Percentiles rank a stretch among this genome's conserved stretches.
phyloP scores from a whole-genome alignment of 1,140 invertebrate species.

The Rhagoletis pomonella region DNA sequence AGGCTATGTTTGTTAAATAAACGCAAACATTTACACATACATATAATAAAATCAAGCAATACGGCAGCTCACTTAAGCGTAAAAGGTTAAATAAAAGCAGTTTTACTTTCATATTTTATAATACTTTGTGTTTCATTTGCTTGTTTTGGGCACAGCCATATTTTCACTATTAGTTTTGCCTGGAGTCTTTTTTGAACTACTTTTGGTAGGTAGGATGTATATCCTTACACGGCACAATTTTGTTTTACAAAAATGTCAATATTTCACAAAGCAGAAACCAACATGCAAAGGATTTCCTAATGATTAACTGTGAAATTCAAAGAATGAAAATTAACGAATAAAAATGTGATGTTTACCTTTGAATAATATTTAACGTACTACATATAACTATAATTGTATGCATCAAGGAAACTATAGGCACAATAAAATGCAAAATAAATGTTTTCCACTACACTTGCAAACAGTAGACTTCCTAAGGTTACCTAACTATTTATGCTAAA shows the following conservation, averaged over 20 bases:
- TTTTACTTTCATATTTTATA: slow-evolving; percentile 7
- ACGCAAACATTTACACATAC: background rate
- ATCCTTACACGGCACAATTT: background rate
- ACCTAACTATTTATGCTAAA: background rate
- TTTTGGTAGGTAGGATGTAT: too few species aligned
- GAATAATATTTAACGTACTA: background rate
- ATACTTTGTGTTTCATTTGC: background rate
- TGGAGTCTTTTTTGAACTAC: too few species aligned
- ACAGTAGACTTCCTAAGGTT: slow-evolving; percentile 21
- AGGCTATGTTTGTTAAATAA: background rate
- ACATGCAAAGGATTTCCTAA: slow-evolving; percentile 37
- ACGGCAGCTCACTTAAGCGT: slow-evolving; percentile 35
- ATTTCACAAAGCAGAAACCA: background rate
- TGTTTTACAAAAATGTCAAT: background rate
- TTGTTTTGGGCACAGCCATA: background rate
- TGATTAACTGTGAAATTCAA: slow-evolving; percentile 38
- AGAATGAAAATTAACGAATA: slow-evolving; percentile 51
- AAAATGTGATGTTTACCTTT: slow-evolving; percentile 49
- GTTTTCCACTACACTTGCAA: slow-evolving; percentile 43
- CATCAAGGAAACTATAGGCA: background rate
- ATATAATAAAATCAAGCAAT: slow-evolving; percentile 29
- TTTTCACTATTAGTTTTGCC: too few species aligned
- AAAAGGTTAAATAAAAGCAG: slow-evolving; percentile 28
- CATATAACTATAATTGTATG: too few species aligned
- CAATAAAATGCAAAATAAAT: slow-evolving; percentile 7